These are phyloP conservation scores for Agrotis exclamationis DNA, from an alignment of 2,888 invertebrate species.

Conservation along the genomic window DNA sequence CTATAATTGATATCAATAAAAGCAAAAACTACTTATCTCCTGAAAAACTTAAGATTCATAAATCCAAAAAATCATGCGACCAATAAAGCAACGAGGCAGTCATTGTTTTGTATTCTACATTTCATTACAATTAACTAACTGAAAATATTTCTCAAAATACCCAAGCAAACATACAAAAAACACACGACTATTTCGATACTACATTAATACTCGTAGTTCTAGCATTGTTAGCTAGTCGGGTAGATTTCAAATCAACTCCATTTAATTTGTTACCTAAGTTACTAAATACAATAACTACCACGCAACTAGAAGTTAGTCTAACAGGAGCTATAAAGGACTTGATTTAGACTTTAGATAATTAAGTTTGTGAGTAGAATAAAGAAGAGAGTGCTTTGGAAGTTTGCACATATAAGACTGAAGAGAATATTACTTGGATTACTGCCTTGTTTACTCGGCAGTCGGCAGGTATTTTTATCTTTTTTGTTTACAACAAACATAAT, in stretches of 20 bases:
- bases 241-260: constrained; percentile 11
- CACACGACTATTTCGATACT: constrained; percentile 9
- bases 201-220: constrained; percentile 24
- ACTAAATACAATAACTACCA: constrained; percentile 50
- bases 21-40: too few relatives aligned
- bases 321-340: constrained; percentile 40
- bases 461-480: too few relatives aligned
- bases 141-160: not conserved
- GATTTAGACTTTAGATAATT: constrained; percentile 54
- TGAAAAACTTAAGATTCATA: too few relatives aligned
- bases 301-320: constrained; percentile 22
- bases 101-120: too few relatives aligned
- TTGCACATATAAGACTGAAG: constrained; percentile 11
- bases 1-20: too few relatives aligned
- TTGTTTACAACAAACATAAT: too few relatives aligned
- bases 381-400: constrained; percentile 19
- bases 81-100: too few relatives aligned
- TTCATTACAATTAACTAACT: too few relatives aligned
- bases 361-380: constrained; percentile 44
- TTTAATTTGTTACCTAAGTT: constrained; percentile 45
- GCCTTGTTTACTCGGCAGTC: constrained; percentile 17
- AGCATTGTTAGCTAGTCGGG: constrained; percentile 1
- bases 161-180: not conserved
- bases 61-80: too few relatives aligned
- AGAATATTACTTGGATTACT: not conserved